Evolutionary conservation across 2,888 invertebrate species (phyloP).

Genomic region (Heliconius aoede): DNA sequence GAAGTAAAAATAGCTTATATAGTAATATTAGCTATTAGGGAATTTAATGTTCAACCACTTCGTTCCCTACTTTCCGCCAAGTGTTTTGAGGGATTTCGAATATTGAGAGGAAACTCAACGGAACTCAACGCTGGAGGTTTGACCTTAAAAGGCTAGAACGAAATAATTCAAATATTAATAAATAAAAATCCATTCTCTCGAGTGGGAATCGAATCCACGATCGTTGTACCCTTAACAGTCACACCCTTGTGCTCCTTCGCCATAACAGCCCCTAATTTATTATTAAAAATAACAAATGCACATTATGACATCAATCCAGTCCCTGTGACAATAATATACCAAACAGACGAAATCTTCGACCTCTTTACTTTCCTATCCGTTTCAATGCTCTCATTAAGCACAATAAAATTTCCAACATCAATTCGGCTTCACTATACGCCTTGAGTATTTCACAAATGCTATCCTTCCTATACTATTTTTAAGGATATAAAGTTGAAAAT

Average conservation of each 20-base stretch:
- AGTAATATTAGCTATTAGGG: too few species aligned
- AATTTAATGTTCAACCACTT: too few species aligned
- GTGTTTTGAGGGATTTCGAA: too few species aligned
- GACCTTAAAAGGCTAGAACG: too few species aligned
- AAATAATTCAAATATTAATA: too few species aligned
- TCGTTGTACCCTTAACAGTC: too few species aligned
- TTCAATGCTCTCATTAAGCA: slow-evolving; percentile 81
- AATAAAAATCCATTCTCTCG: too few species aligned
- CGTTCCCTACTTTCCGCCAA: too few species aligned
- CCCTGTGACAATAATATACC: neutral
- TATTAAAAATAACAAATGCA: neutral
- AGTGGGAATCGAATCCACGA: neutral
- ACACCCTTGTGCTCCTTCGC: too few species aligned
- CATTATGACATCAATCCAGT: neutral
- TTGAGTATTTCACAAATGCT: slow-evolving; percentile 53
- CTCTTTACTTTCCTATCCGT: slow-evolving; percentile 67
- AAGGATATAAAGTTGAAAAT: slow-evolving; percentile 52
- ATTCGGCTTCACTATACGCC: slow-evolving; percentile 70
- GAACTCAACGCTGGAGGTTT: too few species aligned
- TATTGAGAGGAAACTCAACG: too few species aligned
- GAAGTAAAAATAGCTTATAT: neutral
- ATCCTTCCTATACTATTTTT: slow-evolving; percentile 47
- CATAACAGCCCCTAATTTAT: too few species aligned
- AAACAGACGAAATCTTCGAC: slow-evolving; percentile 47
- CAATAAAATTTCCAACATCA: slow-evolving; percentile 79